Evolutionary conservation across 2,888 invertebrate genomes (phyloP), one percentile per base, ranked within the genome.

Genomic region (Aricia artaxerxes): DNA sequence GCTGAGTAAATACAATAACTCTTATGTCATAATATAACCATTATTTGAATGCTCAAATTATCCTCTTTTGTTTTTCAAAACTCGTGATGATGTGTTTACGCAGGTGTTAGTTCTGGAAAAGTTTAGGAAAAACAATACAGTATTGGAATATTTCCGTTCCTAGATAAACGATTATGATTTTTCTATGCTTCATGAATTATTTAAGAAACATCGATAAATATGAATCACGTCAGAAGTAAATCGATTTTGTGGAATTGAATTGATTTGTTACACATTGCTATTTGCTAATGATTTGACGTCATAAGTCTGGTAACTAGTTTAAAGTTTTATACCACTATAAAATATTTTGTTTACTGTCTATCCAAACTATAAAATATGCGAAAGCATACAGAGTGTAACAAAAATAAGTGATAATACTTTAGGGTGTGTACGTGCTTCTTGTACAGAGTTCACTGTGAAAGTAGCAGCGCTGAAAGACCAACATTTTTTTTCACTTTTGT

Each of bases 201-300:
- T 69, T 13, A 61, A 69, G 35, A 69, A 69, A 38, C 35, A 69
- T 69, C 69, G 38, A 69, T 38, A 69, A 69, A 69, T 69, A 69
- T 69, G 5, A 69, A 69, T 69, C 69, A 69, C 64, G 64, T 38
- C 69, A 69, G 31, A 35, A 69, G 69, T 69, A 38, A 69, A 69
- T 69, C 69, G 69, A 69, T 69, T 69, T 69, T 69, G 11, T 5
- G 69, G 0, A 35, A 38, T 16, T 11, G 31, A 64, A 69, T 69
- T 35, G 69, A 69, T 38, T 69, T 35, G 35, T 38, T 31, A 35
- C 1, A 24, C 31, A 24, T 31, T 61, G 24, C 7, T 61, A 24
- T 24, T 69, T 2, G 69, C 31, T 13, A 69, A 35, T 69, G 3
- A 24, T n/a, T 61, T 61, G 61, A 61, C 24, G 24, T 61, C 60